Evolutionary conservation across 2,797 vertebrate species (phyloP).

Genomic region (Masticophis lateralis): DNA sequence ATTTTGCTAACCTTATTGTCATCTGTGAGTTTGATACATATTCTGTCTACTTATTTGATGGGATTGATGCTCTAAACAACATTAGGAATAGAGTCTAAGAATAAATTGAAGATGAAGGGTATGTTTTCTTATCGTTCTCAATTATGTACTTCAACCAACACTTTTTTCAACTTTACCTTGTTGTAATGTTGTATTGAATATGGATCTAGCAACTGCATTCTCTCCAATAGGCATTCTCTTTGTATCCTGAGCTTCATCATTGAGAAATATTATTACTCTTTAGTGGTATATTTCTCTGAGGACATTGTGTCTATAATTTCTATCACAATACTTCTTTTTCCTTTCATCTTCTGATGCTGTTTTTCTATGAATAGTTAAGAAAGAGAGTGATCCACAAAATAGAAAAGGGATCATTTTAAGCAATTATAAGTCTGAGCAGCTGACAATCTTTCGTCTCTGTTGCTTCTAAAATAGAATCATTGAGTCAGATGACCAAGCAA

Average conservation of each 20-base stretch:
- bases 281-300: neutral
- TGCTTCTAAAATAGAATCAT: neutral
- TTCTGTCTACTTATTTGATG: neutral
- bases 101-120: neutral
- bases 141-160: neutral
- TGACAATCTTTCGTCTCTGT: neutral
- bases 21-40: neutral
- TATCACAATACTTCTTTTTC: neutral
- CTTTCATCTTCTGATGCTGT: neutral
- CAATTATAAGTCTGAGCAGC: neutral
- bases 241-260: neutral
- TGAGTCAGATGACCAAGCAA: neutral
- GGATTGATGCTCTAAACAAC: neutral
- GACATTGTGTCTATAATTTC: constrained; percentile 9
- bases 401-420: neutral
- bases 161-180: neutral
- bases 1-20: neutral
- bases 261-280: neutral
- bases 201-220: neutral
- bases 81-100: neutral
- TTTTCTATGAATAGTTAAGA: neutral
- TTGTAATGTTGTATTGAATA: constrained; percentile 4
- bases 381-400: neutral
- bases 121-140: neutral
- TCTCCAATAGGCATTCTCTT: neutral